Conservation (phyloP, 2,888 invertebrate genomes). For the Drosophila suboccidentalis region DNA sequence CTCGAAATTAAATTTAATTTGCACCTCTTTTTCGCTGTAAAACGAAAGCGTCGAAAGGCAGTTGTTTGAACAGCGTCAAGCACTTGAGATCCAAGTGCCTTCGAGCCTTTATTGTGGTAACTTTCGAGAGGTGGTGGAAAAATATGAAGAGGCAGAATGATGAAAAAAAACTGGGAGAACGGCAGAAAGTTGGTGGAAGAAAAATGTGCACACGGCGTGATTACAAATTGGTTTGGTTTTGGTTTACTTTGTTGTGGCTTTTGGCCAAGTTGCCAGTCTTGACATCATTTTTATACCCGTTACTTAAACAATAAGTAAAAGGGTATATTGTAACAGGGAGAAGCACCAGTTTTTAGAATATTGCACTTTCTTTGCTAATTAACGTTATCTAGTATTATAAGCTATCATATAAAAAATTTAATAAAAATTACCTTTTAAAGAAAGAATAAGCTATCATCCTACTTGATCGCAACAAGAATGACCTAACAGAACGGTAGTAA, state of each 20-base stretch:
- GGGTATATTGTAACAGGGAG: no score
- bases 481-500: no score
- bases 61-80: constrained; percentile 35
- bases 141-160: no score
- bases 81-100: constrained; percentile 34
- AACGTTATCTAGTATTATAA: no score
- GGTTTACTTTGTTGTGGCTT: constrained; percentile 70
- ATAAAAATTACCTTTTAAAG: no score
- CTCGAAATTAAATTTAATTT: constrained; percentile 58
- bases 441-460: no score
- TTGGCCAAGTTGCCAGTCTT: constrained; percentile 26
- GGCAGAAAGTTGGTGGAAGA: constrained; percentile 10
- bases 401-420: no score
- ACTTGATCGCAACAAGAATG: no score
- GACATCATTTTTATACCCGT: neutral
- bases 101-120: constrained; percentile 72
- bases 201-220: constrained; percentile 48
- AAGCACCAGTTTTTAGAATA: no score
- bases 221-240: constrained; percentile 54
- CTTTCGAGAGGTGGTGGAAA: neutral
- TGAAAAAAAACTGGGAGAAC: neutral
- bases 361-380: no score
- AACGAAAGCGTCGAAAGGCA: constrained; percentile 9
- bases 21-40: constrained; percentile 28
- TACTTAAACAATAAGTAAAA: no score